Base-by-base conservation (phyloP, 2,797 vertebrate species). In the Myotis myotis region DNA sequence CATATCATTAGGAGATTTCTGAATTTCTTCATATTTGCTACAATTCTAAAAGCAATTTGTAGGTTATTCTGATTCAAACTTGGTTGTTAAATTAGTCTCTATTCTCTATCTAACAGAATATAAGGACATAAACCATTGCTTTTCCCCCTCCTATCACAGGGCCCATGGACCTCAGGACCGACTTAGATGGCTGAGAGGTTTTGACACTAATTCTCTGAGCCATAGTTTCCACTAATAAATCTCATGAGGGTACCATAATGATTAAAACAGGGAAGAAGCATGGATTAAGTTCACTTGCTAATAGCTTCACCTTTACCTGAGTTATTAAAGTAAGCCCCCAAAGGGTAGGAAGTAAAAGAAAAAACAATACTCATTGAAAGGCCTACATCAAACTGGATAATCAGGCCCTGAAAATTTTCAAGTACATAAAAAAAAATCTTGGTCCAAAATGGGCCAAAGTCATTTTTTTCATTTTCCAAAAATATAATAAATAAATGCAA, bases 401-500 rank as follows among this genome's bases (percentile, higher is more conserved):
- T 87, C 36, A 82, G n/a, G 7, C 64, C 76, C 81, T 33, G 10
- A 87, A 74, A 71, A 28, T 15, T 64, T 80, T 2, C 64, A 47
- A 80, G 49, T 70, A 44, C 1, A 1, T 17, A 60, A 72, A 71
- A 78, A 88, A 62, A 72, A 49, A n/a, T 22, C 55, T 33, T 55
- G 36, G 41, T 33, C 36, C 20, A 68, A 3, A 33, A 4, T 87
- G 91, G 41, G 80, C 22, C 57, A 74, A 94, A 93, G 16, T 86
- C 36, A 91, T 76, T 95, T 86, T 66, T 66, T 33, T 88, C 33
- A 88, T 82, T 91, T 60, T 75, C 55, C 44, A 76, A 79, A 36
- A 12, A 62, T 62, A 62, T 62, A 62, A 62, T 15, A 62, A 62
- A 62, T 30, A 10, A 53, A 20, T 1, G 13, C 30, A 86, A 79